phyloP scores from a whole-genome alignment of 2,888 invertebrate species.

The Polydrusus tereticollis region DNA sequence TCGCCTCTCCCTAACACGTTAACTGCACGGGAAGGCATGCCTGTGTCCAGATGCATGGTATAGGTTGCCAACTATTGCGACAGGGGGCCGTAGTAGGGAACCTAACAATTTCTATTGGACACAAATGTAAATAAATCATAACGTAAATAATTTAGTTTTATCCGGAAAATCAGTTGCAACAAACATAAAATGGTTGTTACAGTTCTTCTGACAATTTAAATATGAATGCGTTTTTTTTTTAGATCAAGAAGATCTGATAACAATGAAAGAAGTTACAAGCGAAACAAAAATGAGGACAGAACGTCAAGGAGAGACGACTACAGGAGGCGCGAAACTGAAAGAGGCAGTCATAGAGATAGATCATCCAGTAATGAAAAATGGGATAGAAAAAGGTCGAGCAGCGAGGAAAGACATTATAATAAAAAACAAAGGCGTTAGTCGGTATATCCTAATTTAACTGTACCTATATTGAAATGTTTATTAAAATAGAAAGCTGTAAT shows the following conservation, averaged over 20 bases:
- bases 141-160: too few relatives aligned
- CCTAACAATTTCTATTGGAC: too few relatives aligned
- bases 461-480: background rate
- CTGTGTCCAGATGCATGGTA: too few relatives aligned
- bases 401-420: constrained; percentile 32
- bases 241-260: constrained; percentile 10
- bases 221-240: background rate
- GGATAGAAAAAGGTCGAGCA: constrained; percentile 36
- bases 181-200: too few relatives aligned
- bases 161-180: too few relatives aligned
- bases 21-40: too few relatives aligned
- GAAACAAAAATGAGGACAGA: constrained; percentile 18
- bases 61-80: too few relatives aligned
- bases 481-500: too few relatives aligned
- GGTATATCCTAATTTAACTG: background rate
- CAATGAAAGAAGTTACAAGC: constrained; percentile 15
- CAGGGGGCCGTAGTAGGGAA: too few relatives aligned
- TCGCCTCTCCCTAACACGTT: too few relatives aligned
- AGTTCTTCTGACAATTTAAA: background rate
- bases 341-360: background rate
- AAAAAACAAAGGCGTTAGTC: constrained; percentile 22
- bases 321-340: constrained; percentile 4
- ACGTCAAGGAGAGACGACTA: constrained; percentile 28
- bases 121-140: too few relatives aligned
- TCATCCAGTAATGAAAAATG: constrained; percentile 22